Base-by-base conservation (phyloP, 1,140 invertebrate genomes). In the Steinernema khuongi region DNA sequence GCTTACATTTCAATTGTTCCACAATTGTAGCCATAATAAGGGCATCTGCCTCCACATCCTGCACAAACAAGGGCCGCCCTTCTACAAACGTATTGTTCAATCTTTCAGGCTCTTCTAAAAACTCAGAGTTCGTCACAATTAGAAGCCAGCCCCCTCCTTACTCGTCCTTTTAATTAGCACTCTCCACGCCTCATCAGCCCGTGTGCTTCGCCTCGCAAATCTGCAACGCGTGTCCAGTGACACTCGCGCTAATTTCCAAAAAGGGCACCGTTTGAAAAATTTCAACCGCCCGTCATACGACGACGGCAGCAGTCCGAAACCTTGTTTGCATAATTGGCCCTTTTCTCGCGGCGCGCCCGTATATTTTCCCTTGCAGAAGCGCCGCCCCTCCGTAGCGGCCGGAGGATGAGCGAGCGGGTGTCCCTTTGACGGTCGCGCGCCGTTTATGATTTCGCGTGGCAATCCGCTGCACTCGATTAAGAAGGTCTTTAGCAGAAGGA, bases 241-340 rank as follows among this genome's bases (percentile, higher is more conserved):
- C n/a, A n/a, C n/a, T n/a, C n/a, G n/a, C n/a, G n/a, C n/a, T n/a
- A n/a, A n/a, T n/a, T n/a, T n/a, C n/a, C n/a, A n/a, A n/a, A n/a
- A n/a, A n/a, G n/a, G n/a, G n/a, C n/a, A n/a, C n/a, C n/a, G n/a
- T n/a, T n/a, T n/a, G n/a, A n/a, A n/a, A n/a, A n/a, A n/a, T n/a
- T n/a, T 41, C 36, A 11, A 11, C 36, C n/a, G 36, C 7, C 36
- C 7, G n/a, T 41, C 36, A 11, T n/a, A 11, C 36, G 7, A 7
- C 36, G n/a, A n/a, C 36, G 2, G 50, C 50, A n/a, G 50, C 50
- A 22, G 26, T 22, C 26, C 22, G 19, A 60, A 60, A 60, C 50
- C 50, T 60, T 60, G 50, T 60, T 60, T 60, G 50, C 50, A 60
- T 60, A 60, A 60, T 60, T 60, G 50, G 50, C 50, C 19, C 50